Base-by-base conservation (phyloP, 1,140 invertebrate species). In the Protaetia brevitarsis region DNA sequence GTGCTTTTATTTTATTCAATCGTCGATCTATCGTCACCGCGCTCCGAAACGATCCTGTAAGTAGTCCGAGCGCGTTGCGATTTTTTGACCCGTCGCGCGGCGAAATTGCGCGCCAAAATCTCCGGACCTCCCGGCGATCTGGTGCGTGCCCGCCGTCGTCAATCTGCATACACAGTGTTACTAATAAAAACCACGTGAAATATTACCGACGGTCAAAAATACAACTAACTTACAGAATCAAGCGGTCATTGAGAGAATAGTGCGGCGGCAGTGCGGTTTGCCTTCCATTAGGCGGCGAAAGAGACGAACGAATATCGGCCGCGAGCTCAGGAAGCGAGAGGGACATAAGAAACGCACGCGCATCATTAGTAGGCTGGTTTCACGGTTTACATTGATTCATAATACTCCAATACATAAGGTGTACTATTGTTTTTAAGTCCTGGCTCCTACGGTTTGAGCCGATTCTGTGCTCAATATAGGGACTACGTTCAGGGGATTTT, bases 351-450 rank as follows among this genome's bases (percentile, higher is more conserved):
- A 66, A 63, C 36, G 66, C 65, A 66, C 56, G 65, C 65, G 67
- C 68, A 69, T 63, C 67, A 65, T 59, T 60, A 63, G 69, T 65
- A 68, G 69, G 69, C 67, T 56, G 67, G 56, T 65, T 56, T 65
- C 66, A 63, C 65, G 67, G 67, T 56, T 62, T 65, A 63, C 65
- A n/a, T 67, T 70, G 67, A 68, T 66, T 62, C 65, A 66, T 66
- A 66, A 66, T 66, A 56, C 59, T 66, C 69, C 45, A 68, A 69
- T 70, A 58, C 67, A 69, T 69, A 71, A 72, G 71, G 71, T 70
- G 57, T 62, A 68, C 62, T 64, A 68, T 70, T 70, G 67, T 70
- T 72, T 72, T 72, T 68, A 62, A 58, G 41, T 36, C 45, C 45
- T 5, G n/a, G 45, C 10, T 36, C 16, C 30, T 19, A 19, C 13